Percentiles rank a stretch among this genome's conserved stretches.
Conservation (phyloP, 2,888 invertebrate genomes). For the Platycheirus albimanus region DNA sequence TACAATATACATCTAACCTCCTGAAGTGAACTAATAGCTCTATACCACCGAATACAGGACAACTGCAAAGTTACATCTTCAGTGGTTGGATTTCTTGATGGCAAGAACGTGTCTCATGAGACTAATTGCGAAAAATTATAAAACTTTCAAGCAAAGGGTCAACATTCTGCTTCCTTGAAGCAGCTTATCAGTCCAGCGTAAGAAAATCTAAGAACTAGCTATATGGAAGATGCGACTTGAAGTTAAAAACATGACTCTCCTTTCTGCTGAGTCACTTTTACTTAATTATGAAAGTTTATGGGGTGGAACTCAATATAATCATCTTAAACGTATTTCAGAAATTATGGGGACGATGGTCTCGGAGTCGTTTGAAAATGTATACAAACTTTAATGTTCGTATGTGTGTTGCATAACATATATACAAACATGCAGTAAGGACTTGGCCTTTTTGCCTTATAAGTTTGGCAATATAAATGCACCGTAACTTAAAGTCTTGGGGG, state of each 20-base stretch:
- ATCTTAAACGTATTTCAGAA: conserved; percentile 44
- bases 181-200: conserved; percentile 20
- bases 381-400: too few species aligned
- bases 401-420: background rate
- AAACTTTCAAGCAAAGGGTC: conserved; percentile 48
- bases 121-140: conserved; percentile 73
- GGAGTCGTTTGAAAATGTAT: background rate
- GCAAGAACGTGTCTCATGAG: conserved; percentile 67
- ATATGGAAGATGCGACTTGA: too few species aligned
- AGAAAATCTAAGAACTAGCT: conserved; percentile 17
- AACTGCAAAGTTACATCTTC: conserved; percentile 41
- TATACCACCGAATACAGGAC: background rate
- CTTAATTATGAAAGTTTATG: conserved; percentile 65
- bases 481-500: background rate
- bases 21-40: background rate
- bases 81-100: conserved; percentile 51
- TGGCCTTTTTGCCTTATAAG: conserved; percentile 14
- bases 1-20: background rate
- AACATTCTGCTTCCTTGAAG: conserved; percentile 25
- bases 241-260: background rate
- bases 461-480: too few species aligned
- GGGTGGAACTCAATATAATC: conserved; percentile 38
- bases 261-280: too few species aligned
- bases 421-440: background rate
- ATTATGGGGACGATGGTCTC: conserved; percentile 20